Evolutionary conservation across 2,113 vertebrate species (phyloP).

Genomic region (Erinaceus europaeus): DNA sequence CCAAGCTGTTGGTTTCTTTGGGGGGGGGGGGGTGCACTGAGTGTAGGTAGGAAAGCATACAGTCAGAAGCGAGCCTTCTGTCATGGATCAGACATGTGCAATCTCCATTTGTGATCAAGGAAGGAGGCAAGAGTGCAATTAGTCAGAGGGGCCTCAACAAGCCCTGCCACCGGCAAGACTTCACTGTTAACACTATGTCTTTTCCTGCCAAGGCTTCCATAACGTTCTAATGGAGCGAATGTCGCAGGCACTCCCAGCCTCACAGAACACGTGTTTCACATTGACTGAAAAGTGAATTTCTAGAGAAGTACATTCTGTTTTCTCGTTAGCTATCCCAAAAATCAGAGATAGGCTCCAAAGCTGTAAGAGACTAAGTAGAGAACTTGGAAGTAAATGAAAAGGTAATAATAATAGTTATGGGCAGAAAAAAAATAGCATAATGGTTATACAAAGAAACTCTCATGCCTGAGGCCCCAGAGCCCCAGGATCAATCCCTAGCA

Average conservation of each 20-base stretch:
- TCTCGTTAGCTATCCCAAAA: constrained; percentile 12
- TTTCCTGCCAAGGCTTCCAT: neutral
- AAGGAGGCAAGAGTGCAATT: neutral
- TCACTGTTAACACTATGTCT: neutral
- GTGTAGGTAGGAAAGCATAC: neutral
- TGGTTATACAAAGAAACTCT: no score
- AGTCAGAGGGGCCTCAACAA: neutral
- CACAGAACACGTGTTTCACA: constrained; percentile 47
- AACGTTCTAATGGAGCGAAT: neutral
- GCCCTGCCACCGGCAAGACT: neutral
- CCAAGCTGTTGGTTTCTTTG: neutral
- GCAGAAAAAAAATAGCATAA: no score
- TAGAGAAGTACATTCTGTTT: constrained; percentile 36
- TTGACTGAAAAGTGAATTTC: constrained; percentile 29
- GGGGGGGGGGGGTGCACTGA: rapidly evolving
- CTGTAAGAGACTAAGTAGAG: neutral
- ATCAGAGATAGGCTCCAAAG: neutral
- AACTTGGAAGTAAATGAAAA: neutral
- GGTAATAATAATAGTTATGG: no score
- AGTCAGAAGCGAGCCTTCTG: neutral
- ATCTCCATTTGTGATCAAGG: neutral
- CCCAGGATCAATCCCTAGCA: no score
- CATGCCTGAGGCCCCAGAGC: no score
- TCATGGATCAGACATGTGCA: neutral
- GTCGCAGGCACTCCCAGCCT: neutral